These are phyloP conservation scores for Nematostella vectensis DNA, from an alignment of 92 coral and sea anemone genomes.

Conservation along the genomic window DNA sequence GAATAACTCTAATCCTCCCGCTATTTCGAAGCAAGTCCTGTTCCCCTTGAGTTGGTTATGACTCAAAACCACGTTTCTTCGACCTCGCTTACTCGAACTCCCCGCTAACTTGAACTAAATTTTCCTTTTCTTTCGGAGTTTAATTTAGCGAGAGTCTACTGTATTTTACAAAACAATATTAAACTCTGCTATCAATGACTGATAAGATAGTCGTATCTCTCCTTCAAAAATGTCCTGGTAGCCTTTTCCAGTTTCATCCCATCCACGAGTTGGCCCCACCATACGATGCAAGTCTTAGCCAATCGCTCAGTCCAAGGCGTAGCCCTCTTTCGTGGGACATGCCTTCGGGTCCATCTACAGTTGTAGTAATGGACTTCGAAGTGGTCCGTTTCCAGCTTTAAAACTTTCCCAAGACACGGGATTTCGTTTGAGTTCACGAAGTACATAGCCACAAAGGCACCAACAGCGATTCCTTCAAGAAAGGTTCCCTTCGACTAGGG, in stretches of 20 bases:
- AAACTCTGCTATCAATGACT: constrained; percentile 1
- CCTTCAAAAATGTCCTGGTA: constrained; percentile 26
- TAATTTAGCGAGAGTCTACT: not conserved
- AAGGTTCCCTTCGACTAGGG: constrained; percentile 15
- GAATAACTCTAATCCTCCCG: too few species aligned
- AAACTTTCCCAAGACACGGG: constrained; percentile 34
- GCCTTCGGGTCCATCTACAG: constrained; percentile 31
- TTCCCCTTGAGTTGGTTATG: too few species aligned
- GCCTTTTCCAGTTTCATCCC: constrained; percentile 18
- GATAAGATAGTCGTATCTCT: constrained; percentile 18
- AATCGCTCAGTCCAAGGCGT: constrained; percentile 36
- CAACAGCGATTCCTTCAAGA: constrained; percentile 8
- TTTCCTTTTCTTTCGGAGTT: too few species aligned
- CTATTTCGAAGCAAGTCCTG: too few species aligned
- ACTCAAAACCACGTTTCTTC: too few species aligned
- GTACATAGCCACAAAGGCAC: constrained; percentile 8
- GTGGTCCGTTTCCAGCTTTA: constrained; percentile 14
- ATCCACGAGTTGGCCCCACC: constrained; percentile 17
- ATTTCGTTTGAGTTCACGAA: constrained; percentile 16
- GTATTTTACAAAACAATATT: not conserved
- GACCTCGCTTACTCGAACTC: too few species aligned
- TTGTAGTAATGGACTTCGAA: constrained; percentile 38
- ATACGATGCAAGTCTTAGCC: constrained; percentile 30
- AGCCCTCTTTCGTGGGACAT: constrained; percentile 7
- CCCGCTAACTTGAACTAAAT: too few species aligned